Conservation (phyloP, 1,140 invertebrate genomes). For the Tetragonula clypearis region DNA sequence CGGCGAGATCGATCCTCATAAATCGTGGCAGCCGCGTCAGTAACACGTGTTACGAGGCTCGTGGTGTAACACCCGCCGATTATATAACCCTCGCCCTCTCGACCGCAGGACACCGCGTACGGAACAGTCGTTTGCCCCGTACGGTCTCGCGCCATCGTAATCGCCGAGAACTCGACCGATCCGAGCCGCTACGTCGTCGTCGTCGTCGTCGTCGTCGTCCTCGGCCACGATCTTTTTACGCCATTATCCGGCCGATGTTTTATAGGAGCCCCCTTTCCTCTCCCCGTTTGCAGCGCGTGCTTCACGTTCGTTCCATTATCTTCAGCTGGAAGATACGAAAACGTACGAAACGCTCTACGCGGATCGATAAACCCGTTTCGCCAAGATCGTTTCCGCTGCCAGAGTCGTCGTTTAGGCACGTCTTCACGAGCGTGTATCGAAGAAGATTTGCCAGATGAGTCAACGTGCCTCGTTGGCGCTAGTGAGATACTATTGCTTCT, state of each 20-base stretch:
- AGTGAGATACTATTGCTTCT: too few relatives aligned
- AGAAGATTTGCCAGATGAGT: neutral
- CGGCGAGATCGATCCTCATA: slow-evolving; percentile 58
- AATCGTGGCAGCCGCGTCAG: slow-evolving; percentile 52
- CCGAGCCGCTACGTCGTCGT: too few relatives aligned
- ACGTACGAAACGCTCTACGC: neutral
- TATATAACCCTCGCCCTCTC: slow-evolving; percentile 25
- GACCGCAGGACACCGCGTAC: neutral
- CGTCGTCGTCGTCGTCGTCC: too few relatives aligned
- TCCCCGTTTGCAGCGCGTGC: neutral
- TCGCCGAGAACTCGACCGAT: neutral
- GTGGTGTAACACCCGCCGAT: slow-evolving; percentile 56
- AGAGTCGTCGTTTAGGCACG: neutral
- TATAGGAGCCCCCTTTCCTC: neutral
- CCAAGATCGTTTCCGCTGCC: neutral
- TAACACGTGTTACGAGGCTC: slow-evolving; percentile 62
- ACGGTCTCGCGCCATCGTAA: too few relatives aligned
- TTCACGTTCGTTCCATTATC: neutral
- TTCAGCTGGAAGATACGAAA: neutral
- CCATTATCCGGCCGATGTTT: neutral
- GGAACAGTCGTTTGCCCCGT: neutral
- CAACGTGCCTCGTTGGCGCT: too few relatives aligned
- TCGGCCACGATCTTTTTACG: neutral
- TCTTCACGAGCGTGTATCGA: neutral
- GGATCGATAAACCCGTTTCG: neutral